Base-by-base conservation (phyloP, 2,797 vertebrate species). In the Silurus lanzhouensis region DNA sequence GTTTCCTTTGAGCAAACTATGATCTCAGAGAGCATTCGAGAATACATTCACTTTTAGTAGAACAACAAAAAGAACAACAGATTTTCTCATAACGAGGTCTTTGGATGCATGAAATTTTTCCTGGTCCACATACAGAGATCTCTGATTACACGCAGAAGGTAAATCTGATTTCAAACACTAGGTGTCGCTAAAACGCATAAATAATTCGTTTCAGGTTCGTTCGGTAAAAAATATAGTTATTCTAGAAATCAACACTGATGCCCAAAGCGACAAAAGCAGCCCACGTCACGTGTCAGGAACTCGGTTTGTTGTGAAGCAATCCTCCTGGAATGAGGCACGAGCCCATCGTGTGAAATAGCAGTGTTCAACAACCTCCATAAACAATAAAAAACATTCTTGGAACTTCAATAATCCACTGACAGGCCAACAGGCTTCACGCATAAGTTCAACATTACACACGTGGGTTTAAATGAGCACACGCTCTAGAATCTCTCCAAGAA, bases 361-460 rank as follows among this genome's bases (percentile, higher is more conserved):
- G 38, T 71, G 31, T 77, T 44, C 85, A 63, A 70, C 63, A 79
- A 64, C 71, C 52, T 58, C 58, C 82, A 87, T 83, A 31, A 82
- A 81, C 88, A 38, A 38, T 3, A 38, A 38, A 85, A 85, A 87
- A 17, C 82, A 88, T 58, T 77, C 52, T 82, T 82, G 31, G 78
- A 46, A 87, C 82, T 83, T 87, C 38, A 44, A 93, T 90, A 89
- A 90, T 93, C 91, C 90, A 70, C 46, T 91, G 93, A 94, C 94
- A 93, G 90, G 58, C 86, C 93, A 94, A 94, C 95, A 91, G 93
- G 93, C 86, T 84, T 95, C 66, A 90, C 95, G 90, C n/a, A 71
- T 61, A 76, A 77, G 88, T 46, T 93, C 82, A 88, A 95, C 94
- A 95, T 95, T 91, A 90, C 93, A 88, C 94, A 93, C 91, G 85